Evolutionary conservation across 2,113 vertebrate genomes (phyloP).

Genomic region (Microcebus murinus): DNA sequence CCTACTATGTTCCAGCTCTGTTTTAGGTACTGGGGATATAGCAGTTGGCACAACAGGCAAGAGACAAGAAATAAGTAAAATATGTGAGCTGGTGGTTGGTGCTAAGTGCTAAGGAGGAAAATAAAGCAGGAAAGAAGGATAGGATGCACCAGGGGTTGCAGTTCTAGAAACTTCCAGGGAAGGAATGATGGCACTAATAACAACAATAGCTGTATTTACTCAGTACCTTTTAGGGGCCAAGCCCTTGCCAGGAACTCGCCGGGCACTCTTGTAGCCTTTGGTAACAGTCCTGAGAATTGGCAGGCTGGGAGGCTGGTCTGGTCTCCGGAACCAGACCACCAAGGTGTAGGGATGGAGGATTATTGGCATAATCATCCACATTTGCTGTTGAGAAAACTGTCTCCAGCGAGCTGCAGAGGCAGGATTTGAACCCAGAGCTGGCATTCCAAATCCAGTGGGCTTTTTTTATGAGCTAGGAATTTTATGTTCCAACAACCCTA

Average conservation of each 20-base stretch:
- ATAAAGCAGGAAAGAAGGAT: background rate
- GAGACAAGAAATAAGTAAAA: background rate
- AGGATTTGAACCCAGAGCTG: background rate
- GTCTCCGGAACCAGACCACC: fast-evolving
- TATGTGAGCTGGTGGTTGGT: too few relatives aligned
- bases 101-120: background rate
- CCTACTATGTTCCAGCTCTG: background rate
- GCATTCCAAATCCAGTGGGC: background rate
- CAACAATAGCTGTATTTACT: background rate
- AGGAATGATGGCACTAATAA: background rate
- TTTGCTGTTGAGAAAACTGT: background rate
- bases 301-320: background rate
- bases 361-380: fast-evolving
- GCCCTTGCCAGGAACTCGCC: background rate
- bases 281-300: background rate
- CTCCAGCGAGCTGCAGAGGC: background rate
- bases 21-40: background rate
- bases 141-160: too few relatives aligned
- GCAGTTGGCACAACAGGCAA: background rate
- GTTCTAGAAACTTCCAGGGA: background rate
- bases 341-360: background rate
- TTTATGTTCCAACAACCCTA: fast-evolving
- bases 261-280: background rate
- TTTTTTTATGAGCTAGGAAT: background rate
- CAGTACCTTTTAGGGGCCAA: background rate